phyloP scores from a whole-genome alignment of 64 coral and sea anemone genomes.

The Stylophora pistillata region DNA sequence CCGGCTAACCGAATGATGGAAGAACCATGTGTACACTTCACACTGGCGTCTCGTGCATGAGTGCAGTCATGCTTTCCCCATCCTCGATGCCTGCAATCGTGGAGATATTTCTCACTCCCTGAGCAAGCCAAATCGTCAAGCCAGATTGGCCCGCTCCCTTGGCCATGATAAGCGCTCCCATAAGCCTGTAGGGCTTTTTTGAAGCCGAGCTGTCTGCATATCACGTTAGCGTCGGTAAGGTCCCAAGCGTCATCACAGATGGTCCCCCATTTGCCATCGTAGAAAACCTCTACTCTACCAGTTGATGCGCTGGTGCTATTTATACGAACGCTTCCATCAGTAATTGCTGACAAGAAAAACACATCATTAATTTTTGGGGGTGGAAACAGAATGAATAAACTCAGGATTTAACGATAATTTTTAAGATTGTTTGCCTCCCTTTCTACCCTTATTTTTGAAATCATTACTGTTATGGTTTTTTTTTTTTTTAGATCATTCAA shows the following conservation, averaged over 20 bases:
- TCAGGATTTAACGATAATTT: too few relatives aligned
- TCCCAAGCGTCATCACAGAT: not conserved
- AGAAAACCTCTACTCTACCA: not conserved
- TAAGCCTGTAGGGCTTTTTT: not conserved
- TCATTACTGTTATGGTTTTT: too few relatives aligned
- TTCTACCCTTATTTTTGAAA: too few relatives aligned
- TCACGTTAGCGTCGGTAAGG: not conserved
- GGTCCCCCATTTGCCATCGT: not conserved
- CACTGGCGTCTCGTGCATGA: not conserved
- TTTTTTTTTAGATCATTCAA: too few relatives aligned
- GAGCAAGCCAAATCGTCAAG: not conserved
- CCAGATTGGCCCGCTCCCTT: conserved; percentile 11
- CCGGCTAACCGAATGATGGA: conserved; percentile 1
- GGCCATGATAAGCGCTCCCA: not conserved
- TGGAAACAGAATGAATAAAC: too few relatives aligned
- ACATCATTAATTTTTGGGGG: too few relatives aligned
- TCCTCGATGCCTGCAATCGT: not conserved
- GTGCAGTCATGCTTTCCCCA: conserved; percentile 8
- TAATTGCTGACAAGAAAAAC: not conserved
- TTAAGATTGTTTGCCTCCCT: too few relatives aligned
- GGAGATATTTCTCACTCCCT: not conserved
- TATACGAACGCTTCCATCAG: not conserved
- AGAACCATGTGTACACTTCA: not conserved
- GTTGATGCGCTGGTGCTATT: not conserved
- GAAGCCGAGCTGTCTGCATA: conserved; percentile 1